These are phyloP conservation scores for Argentina silus DNA, from an alignment of 2,797 vertebrate genomes.

Conservation along the genomic window DNA sequence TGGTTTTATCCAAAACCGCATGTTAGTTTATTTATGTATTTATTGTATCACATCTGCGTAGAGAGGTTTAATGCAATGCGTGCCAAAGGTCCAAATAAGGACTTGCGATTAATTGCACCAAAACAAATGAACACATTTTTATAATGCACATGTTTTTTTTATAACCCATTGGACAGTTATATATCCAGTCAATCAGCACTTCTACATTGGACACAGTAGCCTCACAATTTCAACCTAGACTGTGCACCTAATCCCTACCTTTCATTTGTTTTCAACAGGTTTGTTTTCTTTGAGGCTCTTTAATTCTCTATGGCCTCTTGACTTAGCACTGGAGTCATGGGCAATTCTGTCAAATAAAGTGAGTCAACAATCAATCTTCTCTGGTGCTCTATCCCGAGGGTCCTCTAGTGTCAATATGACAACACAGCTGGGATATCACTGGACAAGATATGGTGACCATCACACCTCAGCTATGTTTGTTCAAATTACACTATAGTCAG, in stretches of 20 bases:
- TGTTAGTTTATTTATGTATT: too few species aligned
- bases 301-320: slow-evolving; percentile 6
- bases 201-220: neutral
- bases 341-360: slow-evolving; percentile 17
- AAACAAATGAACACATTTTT: neutral
- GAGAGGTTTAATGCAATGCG: too few species aligned
- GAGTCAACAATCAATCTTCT: slow-evolving; percentile 20
- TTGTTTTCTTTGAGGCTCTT: neutral
- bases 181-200: neutral
- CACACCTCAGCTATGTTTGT: neutral
- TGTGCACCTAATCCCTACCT: neutral
- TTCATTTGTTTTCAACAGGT: slow-evolving; percentile 1
- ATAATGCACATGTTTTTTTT: too few species aligned
- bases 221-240: neutral
- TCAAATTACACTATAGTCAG: neutral
- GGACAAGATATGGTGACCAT: neutral
- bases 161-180: neutral
- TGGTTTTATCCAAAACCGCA: too few species aligned
- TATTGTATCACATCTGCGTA: too few species aligned
- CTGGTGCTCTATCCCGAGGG: slow-evolving; percentile 1
- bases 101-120: too few species aligned
- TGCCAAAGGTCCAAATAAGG: too few species aligned
- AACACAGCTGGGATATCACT: slow-evolving; percentile 8
- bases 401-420: slow-evolving; percentile 7
- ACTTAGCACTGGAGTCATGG: slow-evolving; percentile 7